Percentiles rank a stretch among this genome's conserved stretches.
phyloP scores from a whole-genome alignment of 2,888 invertebrate genomes.

The Hemicrepidius hirtus region DNA sequence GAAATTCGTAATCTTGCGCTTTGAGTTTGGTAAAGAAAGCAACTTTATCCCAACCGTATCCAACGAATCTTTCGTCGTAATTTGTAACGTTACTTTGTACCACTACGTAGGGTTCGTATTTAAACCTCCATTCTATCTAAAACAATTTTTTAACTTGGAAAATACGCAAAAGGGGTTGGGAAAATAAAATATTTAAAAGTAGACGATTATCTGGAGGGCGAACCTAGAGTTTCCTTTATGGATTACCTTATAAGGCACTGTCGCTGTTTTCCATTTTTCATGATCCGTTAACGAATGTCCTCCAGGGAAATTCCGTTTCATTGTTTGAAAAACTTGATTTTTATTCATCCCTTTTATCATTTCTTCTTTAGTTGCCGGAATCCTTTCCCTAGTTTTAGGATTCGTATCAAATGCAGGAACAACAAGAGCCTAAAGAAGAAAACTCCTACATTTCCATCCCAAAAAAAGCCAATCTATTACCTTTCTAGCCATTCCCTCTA shows the following conservation, averaged over 20 bases:
- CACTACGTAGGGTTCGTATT: slow-evolving; percentile 20
- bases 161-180: too few species aligned
- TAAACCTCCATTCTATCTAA: slow-evolving; percentile 8
- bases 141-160: not conserved
- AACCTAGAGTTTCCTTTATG: too few species aligned
- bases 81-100: slow-evolving; percentile 10
- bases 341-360: slow-evolving; percentile 72
- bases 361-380: slow-evolving; percentile 84
- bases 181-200: too few species aligned
- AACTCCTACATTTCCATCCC: slow-evolving; percentile 4
- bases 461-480: slow-evolving; percentile 66
- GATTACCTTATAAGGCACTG: slow-evolving; percentile 16
- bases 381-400: not conserved
- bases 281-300: slow-evolving; percentile 16
- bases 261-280: not conserved
- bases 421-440: slow-evolving; percentile 77
- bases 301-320: not conserved
- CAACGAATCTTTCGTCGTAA: slow-evolving; percentile 21
- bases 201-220: too few species aligned
- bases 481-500: slow-evolving; percentile 70
- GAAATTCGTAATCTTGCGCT: slow-evolving; percentile 11
- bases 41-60: slow-evolving; percentile 29
- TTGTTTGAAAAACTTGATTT: too few species aligned
- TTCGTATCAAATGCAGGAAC: slow-evolving; percentile 93
- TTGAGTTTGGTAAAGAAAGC: not conserved